Percentiles rank a stretch among this genome's conserved stretches.
phyloP scores from a whole-genome alignment of 2,113 vertebrate species.

The Rissa tridactyla region DNA sequence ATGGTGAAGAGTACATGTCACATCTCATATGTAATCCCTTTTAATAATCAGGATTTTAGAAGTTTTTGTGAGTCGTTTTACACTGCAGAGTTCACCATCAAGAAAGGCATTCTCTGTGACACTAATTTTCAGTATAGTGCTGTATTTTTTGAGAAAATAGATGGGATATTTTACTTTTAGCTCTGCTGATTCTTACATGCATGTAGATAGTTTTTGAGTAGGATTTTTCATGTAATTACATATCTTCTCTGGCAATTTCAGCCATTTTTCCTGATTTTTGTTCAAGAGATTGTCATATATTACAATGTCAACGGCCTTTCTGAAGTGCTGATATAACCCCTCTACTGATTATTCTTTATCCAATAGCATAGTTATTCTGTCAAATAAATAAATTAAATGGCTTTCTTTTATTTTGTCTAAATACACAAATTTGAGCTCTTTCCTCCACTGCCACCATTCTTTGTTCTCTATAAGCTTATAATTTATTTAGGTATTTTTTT shows the following conservation, averaged over 20 bases:
- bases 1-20: not conserved
- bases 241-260: not conserved
- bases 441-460: rapidly evolving
- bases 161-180: not conserved
- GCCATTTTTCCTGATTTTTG: not conserved
- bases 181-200: not conserved
- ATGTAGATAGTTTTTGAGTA: not conserved
- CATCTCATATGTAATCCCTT: not conserved
- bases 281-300: not conserved
- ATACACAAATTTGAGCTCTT: not conserved
- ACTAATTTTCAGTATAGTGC: not conserved
- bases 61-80: not conserved
- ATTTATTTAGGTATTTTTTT: not conserved
- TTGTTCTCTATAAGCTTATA: not conserved
- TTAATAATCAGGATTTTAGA: not conserved
- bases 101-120: not conserved
- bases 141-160: not conserved
- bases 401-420: not conserved
- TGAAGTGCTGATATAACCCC: not conserved
- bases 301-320: not conserved
- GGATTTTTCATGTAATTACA: not conserved
- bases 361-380: not conserved
- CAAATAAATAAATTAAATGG: not conserved
- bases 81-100: not conserved
- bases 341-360: not conserved